Percentiles rank a stretch among this genome's conserved stretches.
Conservation (phyloP, 2,113 vertebrate species). For the Lepisosteus osseus region DNA sequence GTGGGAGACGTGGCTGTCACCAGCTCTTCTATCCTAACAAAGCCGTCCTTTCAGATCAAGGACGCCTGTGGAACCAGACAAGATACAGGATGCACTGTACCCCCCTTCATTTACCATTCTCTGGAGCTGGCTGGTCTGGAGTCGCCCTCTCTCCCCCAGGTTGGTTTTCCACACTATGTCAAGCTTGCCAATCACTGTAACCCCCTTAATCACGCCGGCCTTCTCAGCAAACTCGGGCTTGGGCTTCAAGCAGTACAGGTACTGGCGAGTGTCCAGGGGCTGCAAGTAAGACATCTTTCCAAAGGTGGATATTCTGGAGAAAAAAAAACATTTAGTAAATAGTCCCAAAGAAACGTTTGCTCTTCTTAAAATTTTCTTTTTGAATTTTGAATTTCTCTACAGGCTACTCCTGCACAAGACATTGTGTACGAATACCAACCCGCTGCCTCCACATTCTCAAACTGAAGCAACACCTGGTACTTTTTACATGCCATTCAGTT, state of each 20-base stretch:
- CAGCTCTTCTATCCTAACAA: too few relatives aligned
- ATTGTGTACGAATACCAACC: too few relatives aligned
- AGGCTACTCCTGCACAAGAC: too few relatives aligned
- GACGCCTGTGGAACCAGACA: background rate
- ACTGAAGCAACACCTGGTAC: too few relatives aligned
- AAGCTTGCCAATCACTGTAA: constrained; percentile 95
- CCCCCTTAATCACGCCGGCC: constrained; percentile 94
- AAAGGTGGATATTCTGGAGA: constrained; percentile 83
- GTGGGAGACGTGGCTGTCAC: too few relatives aligned
- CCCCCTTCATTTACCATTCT: constrained; percentile 77
- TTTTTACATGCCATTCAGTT: too few relatives aligned
- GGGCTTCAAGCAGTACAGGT: constrained; percentile 93
- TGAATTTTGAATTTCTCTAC: too few relatives aligned
- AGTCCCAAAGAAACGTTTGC: too few relatives aligned
- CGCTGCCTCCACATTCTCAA: too few relatives aligned
- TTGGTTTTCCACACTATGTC: constrained; percentile 99
- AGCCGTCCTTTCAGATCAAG: too few relatives aligned
- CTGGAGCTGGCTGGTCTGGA: constrained; percentile 97
- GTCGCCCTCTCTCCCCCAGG: constrained; percentile 87
- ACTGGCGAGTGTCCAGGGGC: constrained; percentile 95
- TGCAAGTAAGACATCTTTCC: constrained; percentile 93
- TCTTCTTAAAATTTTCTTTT: too few relatives aligned
- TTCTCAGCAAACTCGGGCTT: constrained; percentile 97
- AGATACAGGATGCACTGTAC: background rate
- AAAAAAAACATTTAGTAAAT: background rate